These are phyloP conservation scores for Zaprionus camerounensis DNA, from an alignment of 1,140 invertebrate genomes.

Conservation along the genomic window DNA sequence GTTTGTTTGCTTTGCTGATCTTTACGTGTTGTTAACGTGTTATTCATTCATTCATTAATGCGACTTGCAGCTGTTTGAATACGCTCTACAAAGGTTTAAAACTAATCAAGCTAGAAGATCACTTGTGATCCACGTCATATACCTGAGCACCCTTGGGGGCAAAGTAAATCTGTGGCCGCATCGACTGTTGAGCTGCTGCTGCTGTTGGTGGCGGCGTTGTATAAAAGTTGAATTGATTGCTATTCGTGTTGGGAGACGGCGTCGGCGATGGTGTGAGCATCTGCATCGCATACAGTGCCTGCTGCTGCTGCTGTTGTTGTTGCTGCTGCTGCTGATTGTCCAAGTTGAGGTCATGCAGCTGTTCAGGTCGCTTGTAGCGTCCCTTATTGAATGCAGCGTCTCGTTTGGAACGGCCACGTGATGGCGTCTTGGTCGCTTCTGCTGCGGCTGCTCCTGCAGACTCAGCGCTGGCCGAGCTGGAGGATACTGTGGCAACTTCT, in stretches of 20 bases:
- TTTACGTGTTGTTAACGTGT: neutral
- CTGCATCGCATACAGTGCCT: constrained; percentile 28
- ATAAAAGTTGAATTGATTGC: constrained; percentile 58
- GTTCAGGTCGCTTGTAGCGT: constrained; percentile 63
- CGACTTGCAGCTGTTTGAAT: neutral
- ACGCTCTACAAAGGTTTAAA: neutral
- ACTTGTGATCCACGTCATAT: neutral
- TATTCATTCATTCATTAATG: neutral
- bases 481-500: constrained; percentile 17
- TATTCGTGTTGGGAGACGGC: constrained; percentile 58
- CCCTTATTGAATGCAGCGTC: constrained; percentile 15
- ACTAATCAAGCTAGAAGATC: neutral
- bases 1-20: neutral
- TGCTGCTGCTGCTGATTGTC: constrained; percentile 13
- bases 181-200: constrained; percentile 24
- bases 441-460: neutral
- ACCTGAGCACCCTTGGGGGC: constrained; percentile 49
- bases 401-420: constrained; percentile 28
- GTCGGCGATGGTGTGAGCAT: constrained; percentile 61
- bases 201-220: constrained; percentile 25
- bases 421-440: neutral
- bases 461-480: constrained; percentile 4
- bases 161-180: constrained; percentile 47
- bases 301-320: neutral
- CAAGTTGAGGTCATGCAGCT: constrained; percentile 39